Percentiles rank a stretch among this genome's conserved stretches.
Evolutionary conservation across 30 jellyfish, hydroid and myxozoan genomes (phyloP).

Genomic region (Mastigias papua): DNA sequence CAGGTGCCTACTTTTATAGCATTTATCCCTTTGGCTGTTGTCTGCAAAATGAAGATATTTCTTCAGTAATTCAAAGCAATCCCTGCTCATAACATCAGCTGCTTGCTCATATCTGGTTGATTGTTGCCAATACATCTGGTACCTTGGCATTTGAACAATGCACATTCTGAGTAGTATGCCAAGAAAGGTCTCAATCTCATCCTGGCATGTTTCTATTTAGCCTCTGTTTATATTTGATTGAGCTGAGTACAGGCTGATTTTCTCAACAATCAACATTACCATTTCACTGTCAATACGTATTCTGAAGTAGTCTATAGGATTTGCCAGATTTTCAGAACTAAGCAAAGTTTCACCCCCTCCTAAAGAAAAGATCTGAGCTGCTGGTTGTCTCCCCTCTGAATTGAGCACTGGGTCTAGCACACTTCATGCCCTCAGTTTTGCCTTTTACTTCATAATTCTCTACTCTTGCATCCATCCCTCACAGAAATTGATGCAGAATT

Average conservation of each 20-base stretch:
- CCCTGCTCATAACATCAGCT: conserved; percentile 61
- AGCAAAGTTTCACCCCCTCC: too few species aligned
- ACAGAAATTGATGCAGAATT: too few species aligned
- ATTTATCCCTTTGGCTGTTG: conserved; percentile 22
- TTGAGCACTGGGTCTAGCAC: too few species aligned
- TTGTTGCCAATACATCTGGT: conserved; percentile 50
- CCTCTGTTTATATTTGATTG: conserved; percentile 27
- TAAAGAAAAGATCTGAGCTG: too few species aligned
- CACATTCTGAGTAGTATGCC: conserved; percentile 63
- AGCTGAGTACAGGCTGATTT: conserved; percentile 30
- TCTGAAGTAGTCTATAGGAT: conserved; percentile 41
- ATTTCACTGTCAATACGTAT: conserved; percentile 1
- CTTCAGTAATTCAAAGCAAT: conserved; percentile 8
- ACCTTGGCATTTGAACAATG: conserved; percentile 68
- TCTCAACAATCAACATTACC: neutral
- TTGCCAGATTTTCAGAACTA: conserved; percentile 11
- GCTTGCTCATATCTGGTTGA: conserved; percentile 55
- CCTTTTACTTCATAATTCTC: too few species aligned
- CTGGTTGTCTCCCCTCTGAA: too few species aligned
- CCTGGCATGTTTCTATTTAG: conserved; percentile 39
- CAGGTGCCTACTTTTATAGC: conserved; percentile 28
- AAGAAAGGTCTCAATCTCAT: conserved; percentile 18
- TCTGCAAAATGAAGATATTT: conserved; percentile 51
- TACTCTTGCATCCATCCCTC: too few species aligned
- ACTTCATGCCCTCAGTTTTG: too few species aligned